These are phyloP conservation scores for Axis porcinus DNA, from an alignment of 2,113 vertebrate genomes.

Conservation along the genomic window DNA sequence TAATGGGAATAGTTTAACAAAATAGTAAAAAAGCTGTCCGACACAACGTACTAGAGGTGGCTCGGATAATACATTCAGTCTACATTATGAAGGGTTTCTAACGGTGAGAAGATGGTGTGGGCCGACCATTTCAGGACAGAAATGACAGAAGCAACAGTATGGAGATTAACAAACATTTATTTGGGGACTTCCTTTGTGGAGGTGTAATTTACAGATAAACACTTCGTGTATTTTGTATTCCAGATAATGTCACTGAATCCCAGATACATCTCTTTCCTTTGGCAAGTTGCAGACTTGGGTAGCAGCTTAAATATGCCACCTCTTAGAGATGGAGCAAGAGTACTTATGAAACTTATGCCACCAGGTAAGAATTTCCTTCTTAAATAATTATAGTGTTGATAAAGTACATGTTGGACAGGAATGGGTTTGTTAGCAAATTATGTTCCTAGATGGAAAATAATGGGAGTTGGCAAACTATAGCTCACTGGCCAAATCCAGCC, in stretches of 20 bases:
- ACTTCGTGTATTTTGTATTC: conserved; percentile 64
- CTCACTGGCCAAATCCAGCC: background rate
- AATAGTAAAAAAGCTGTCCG: background rate
- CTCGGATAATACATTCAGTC: background rate
- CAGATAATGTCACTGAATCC: conserved; percentile 99
- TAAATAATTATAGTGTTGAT: background rate
- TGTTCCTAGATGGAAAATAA: background rate
- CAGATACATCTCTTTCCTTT: conserved; percentile 98
- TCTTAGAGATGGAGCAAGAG: conserved; percentile 95
- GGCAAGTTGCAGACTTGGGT: conserved; percentile 98
- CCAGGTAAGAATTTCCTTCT: conserved; percentile 84
- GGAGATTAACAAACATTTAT: background rate
- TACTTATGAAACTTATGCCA: conserved; percentile 99
- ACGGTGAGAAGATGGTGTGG: background rate
- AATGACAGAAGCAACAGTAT: background rate
- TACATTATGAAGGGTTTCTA: conserved; percentile 9
- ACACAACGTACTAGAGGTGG: background rate
- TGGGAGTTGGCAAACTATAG: background rate
- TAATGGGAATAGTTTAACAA: background rate
- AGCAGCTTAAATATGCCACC: conserved; percentile 98
- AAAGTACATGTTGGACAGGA: background rate
- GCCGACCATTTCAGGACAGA: background rate
- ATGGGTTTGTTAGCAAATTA: background rate
- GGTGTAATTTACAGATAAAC: background rate
- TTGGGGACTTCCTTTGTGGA: background rate